Conservation (phyloP, 2,888 invertebrate species). For the Boloria selene region DNA sequence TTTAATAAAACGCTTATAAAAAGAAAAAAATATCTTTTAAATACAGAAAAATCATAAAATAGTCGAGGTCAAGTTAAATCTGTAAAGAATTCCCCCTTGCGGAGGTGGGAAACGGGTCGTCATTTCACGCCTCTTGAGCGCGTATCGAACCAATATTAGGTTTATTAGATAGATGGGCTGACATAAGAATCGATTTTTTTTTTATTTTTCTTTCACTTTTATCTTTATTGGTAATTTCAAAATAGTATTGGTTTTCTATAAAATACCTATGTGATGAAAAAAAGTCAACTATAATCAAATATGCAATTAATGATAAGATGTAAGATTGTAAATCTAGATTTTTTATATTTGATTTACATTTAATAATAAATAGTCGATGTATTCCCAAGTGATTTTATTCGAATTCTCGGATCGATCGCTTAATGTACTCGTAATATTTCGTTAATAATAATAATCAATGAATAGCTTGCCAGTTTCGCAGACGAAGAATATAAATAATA, state of each 20-base stretch:
- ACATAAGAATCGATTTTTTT: conserved; percentile 69
- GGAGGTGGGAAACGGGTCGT: conserved; percentile 56
- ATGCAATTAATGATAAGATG: too few relatives aligned
- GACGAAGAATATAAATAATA: too few relatives aligned
- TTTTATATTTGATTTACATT: too few relatives aligned
- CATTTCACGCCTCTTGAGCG: conserved; percentile 79
- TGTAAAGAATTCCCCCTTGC: conserved; percentile 51
- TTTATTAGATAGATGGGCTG: conserved; percentile 78
- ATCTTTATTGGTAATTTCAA: conserved; percentile 46
- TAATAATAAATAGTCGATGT: too few relatives aligned
- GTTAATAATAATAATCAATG: too few relatives aligned
- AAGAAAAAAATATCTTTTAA: conserved; percentile 5
- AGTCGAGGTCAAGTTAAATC: conserved; percentile 54
- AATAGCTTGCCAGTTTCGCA: too few relatives aligned
- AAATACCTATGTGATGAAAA: too few relatives aligned
- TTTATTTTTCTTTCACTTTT: conserved; percentile 53
- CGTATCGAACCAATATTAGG: conserved; percentile 80
- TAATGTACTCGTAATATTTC: too few relatives aligned
- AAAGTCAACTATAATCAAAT: too few relatives aligned
- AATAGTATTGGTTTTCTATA: conserved; percentile 33
- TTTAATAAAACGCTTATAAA: conserved; percentile 9
- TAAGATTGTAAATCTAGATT: too few relatives aligned
- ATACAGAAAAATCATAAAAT: conserved; percentile 50
- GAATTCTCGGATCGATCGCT: too few relatives aligned
- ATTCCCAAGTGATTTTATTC: too few relatives aligned